phyloP scores from a whole-genome alignment of 1,140 invertebrate species.

The Mactra quadrangularis region DNA sequence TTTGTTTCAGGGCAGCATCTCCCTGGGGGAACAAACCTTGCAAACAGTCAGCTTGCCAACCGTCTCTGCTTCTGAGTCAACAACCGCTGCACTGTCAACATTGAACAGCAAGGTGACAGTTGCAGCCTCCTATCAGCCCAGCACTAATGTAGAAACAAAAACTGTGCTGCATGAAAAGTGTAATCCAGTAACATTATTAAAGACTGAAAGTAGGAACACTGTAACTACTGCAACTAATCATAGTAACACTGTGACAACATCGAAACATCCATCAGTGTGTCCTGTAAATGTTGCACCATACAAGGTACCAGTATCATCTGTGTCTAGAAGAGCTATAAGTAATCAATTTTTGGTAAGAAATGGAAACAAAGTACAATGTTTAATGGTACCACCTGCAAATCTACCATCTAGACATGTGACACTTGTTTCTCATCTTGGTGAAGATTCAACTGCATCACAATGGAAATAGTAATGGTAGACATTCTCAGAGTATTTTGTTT shows the following conservation, averaged over 20 bases:
- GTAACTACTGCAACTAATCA: constrained; percentile 28
- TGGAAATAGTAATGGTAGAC: neutral
- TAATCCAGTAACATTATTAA: constrained; percentile 40
- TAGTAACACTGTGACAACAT: neutral
- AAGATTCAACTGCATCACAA: neutral
- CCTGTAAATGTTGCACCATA: constrained; percentile 66
- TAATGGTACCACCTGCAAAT: constrained; percentile 69
- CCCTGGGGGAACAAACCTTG: constrained; percentile 52
- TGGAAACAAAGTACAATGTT: constrained; percentile 76
- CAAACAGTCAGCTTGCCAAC: constrained; percentile 35
- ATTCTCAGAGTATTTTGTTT: neutral
- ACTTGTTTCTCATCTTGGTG: constrained; percentile 20
- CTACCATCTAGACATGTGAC: constrained; percentile 19
- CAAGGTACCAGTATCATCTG: constrained; percentile 68
- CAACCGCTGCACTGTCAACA: neutral
- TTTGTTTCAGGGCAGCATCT: constrained; percentile 66
- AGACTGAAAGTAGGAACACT: constrained; percentile 8
- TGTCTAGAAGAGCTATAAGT: constrained; percentile 66
- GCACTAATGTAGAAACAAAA: neutral
- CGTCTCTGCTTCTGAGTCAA: constrained; percentile 49
- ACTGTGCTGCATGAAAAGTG: constrained; percentile 8
- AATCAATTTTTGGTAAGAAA: constrained; percentile 76
- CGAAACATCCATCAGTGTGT: constrained; percentile 18
- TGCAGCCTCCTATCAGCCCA: neutral
- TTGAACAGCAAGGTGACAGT: neutral